Evolutionary conservation across 2,888 invertebrate species (phyloP), one percentile per base, ranked within the genome.

Genomic region (Lepidonotus clava): DNA sequence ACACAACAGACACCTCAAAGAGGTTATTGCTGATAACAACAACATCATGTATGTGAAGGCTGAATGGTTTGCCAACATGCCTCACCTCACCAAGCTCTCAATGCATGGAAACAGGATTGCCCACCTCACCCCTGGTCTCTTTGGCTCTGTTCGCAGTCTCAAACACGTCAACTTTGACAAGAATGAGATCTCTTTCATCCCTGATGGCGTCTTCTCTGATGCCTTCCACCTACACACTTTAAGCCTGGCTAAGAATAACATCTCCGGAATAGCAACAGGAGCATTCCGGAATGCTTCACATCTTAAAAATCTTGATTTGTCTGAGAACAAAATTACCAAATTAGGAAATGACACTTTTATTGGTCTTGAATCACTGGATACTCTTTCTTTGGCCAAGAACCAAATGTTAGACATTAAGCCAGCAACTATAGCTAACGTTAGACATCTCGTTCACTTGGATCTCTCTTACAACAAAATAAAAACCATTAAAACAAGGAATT

Each of bases 1-100:
- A 96, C 97, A 90, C 66, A 86, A 90, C 11, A 80, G 86, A 8
- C 89, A 88, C 34, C 85, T 91, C 5, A 86, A 88, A 46, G 87
- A 87, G 21, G 83, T 92, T 6, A 88, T 90, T 84, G 77, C 91
- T 8, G 89, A 90, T 32, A 90, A 90, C 11, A 92, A 92, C 83
- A 90, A 92, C 66, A 89, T 92, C 32, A 87, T 86, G 21, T 88
- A 87, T n/a, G 88, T 92, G 6, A 88, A 89, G 41, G 89, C 89
- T 2, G 88, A 90, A 36, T 90, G 90, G 84, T 90, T 92, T 38
- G 83, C 87, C 24, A 87, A 89, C n/a, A 84, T 90, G 2, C 83
- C 89, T n/a, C 83, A 90, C 14, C 86, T 92, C 1, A 87, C 88
- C 14, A 88, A 88, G 56, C 87, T 92, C n/a, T 89, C 89, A 46